Conservation (phyloP, 1,140 invertebrate genomes). For the Penaeus chinensis region DNA sequence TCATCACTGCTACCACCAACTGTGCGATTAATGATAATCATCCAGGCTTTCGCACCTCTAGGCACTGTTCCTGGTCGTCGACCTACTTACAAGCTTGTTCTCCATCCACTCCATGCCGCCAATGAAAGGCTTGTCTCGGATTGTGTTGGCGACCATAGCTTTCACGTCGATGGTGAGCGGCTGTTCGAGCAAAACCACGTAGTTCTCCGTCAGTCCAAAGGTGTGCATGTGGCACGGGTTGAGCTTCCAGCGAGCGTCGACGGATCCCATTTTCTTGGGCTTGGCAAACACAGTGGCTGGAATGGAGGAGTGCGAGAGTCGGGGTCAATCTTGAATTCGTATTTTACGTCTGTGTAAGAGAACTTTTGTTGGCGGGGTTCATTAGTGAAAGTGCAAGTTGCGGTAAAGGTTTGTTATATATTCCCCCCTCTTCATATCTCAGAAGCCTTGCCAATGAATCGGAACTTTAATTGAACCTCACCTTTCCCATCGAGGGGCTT, state of each 20-base stretch:
- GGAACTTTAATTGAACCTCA: constrained; percentile 67
- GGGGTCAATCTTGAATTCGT: not conserved
- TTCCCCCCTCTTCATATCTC: too few relatives aligned
- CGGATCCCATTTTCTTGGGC: constrained; percentile 62
- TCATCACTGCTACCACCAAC: too few relatives aligned
- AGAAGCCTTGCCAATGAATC: too few relatives aligned
- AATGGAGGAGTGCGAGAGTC: not conserved
- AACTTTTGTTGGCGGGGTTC: not conserved
- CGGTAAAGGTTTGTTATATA: too few relatives aligned
- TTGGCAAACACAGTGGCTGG: constrained; percentile 49
- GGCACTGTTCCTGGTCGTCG: not conserved
- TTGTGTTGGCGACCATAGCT: constrained; percentile 63
- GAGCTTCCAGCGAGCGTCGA: constrained; percentile 65
- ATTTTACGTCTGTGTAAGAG: not conserved
- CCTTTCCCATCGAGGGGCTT: constrained; percentile 77
- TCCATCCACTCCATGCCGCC: constrained; percentile 63
- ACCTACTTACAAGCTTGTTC: constrained; percentile 43
- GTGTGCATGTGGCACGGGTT: constrained; percentile 68
- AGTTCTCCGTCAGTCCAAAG: constrained; percentile 68
- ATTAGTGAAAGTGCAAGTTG: too few relatives aligned
- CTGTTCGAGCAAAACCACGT: constrained; percentile 67
- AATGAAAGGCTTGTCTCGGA: constrained; percentile 62
- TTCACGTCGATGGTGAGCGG: constrained; percentile 65
- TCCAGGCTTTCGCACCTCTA: not conserved
- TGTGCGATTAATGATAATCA: not conserved